Base-by-base conservation (phyloP, 2,113 vertebrate genomes). In the Oreochromis tanganicae region DNA sequence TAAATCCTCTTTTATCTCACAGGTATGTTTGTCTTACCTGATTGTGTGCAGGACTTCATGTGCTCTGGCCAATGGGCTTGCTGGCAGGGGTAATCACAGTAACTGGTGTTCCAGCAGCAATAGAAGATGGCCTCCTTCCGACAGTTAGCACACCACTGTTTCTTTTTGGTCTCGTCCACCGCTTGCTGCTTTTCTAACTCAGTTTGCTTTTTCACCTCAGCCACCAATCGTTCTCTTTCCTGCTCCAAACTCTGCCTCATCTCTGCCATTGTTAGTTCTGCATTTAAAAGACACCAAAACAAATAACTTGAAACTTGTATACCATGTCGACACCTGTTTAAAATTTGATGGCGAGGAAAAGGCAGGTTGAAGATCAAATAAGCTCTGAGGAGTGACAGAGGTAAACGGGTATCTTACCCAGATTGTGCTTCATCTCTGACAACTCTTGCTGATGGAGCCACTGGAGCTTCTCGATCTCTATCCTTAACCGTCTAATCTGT, bases 31-130 rank as follows among this genome's bases (percentile, higher is more conserved):
- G 27, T 27, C 29, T 88, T 98, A 99, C 98, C 98, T 95, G 98
- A 99, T 95, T 99, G 98, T 12, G 98, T 99, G 93, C 98, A 99
- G 81, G 98, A 99, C 90, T 99, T 99, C 98, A 99, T 99, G 68
- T 99, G 98, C 93, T 99, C 98, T 1, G 98, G 98, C 98, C 98
- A 99, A 94, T 99, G 98, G 8, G 98, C 98, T 92, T 99, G 98
- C 93, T 99, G 98, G 92, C 98, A 99, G 71, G 98, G 98, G 88
- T 99, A 99, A 94, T 99, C 98, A 5, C 98, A 99, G 95, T 99
- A 99, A 95, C 98, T 99, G 19, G 98, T 99, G 83, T 99, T 99
- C 98, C 98, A 99, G 93, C 98, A 99, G 95, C 98, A 99, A 90
- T 99, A 99, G 93, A 99, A 99, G 78, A 99, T 99, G 93, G 98